phyloP scores from a whole-genome alignment of 2,888 invertebrate genomes.

The Artemia sinica region DNA sequence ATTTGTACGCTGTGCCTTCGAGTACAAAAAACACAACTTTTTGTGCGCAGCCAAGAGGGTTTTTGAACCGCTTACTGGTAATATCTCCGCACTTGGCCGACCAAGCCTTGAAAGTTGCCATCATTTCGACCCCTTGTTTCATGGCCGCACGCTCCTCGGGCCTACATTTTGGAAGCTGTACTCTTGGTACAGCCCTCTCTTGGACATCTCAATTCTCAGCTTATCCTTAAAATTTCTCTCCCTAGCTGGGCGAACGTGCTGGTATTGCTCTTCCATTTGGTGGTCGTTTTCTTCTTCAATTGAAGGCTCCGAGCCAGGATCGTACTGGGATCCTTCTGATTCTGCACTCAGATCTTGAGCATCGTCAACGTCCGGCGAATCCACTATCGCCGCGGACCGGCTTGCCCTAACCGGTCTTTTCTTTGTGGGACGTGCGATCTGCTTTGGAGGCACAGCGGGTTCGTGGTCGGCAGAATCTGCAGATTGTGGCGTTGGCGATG shows the following conservation, averaged over 20 bases:
- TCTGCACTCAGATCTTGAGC: no score
- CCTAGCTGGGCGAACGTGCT: neutral
- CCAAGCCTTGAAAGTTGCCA: slow-evolving; percentile 10
- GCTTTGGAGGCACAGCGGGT: slow-evolving; percentile 10
- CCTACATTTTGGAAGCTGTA: neutral
- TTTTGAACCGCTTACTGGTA: neutral
- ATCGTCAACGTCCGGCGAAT: no score
- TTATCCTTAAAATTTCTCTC: neutral
- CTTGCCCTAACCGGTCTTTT: no score
- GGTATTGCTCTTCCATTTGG: neutral
- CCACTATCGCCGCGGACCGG: no score
- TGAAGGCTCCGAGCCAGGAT: neutral
- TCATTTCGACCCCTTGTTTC: neutral
- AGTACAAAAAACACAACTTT: neutral
- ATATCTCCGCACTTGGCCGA: slow-evolving; percentile 7
- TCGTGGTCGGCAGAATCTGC: neutral
- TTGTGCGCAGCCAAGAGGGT: neutral
- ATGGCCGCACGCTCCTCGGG: neutral
- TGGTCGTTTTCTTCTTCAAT: neutral
- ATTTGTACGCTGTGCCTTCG: neutral
- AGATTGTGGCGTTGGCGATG: neutral
- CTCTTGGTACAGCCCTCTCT: slow-evolving; percentile 3
- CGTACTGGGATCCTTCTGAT: neutral
- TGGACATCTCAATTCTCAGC: neutral
- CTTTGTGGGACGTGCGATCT: neutral